These are phyloP conservation scores for Delichon dasypus DNA, from an alignment of 2,797 vertebrate genomes.

Conservation along the genomic window DNA sequence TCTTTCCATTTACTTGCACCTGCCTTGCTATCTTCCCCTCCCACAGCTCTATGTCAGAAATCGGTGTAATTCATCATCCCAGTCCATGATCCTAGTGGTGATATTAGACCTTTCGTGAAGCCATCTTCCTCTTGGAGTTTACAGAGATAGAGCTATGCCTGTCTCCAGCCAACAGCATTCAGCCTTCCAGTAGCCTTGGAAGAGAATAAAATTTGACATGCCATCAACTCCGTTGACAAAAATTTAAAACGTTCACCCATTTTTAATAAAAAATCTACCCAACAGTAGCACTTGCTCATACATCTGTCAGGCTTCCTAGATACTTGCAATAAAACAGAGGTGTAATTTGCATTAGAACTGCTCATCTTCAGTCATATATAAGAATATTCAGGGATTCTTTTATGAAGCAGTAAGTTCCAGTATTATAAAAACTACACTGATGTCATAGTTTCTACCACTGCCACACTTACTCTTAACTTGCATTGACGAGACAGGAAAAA, in stretches of 20 bases:
- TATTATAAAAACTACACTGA: neutral
- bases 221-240: neutral
- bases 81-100: neutral
- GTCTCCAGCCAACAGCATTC: neutral
- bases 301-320: neutral
- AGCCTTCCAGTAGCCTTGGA: neutral
- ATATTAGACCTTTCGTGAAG: neutral
- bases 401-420: neutral
- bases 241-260: neutral
- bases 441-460: neutral
- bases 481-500: neutral
- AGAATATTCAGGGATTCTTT: neutral
- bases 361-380: neutral
- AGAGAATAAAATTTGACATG: neutral
- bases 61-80: neutral
- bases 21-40: neutral
- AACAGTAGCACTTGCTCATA: neutral
- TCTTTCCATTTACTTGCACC: neutral
- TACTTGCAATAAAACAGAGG: neutral
- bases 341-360: neutral
- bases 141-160: fast-evolving
- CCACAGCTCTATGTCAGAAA: neutral
- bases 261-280: constrained; percentile 9
- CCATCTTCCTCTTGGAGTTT: neutral
- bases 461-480: neutral